Conservation (phyloP, 1,140 invertebrate genomes). For the Drosophila chauvacae region DNA sequence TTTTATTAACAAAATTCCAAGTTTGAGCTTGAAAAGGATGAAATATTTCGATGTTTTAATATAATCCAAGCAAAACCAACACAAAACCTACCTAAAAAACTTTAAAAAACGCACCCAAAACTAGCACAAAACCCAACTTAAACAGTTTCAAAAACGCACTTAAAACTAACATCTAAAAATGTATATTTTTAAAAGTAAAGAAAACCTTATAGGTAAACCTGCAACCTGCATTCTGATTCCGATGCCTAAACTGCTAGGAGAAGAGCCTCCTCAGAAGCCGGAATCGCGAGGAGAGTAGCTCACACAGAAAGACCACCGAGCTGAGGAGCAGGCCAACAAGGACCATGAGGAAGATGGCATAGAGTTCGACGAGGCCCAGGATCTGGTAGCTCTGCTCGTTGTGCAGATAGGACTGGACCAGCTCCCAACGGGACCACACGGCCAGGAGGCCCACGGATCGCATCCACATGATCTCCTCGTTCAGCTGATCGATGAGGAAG, state of each 20-base stretch:
- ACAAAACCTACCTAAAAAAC: neutral
- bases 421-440: conserved; percentile 60
- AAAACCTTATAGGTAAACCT: too few species aligned
- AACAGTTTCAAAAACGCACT: neutral
- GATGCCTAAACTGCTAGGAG: neutral
- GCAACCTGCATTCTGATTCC: too few species aligned
- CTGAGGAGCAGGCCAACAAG: conserved; percentile 32
- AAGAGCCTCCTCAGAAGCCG: conserved; percentile 13
- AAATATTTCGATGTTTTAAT: too few species aligned
- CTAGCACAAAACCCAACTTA: neutral
- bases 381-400: conserved; percentile 25
- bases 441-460: conserved; percentile 55
- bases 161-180: neutral
- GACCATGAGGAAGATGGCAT: conserved; percentile 53
- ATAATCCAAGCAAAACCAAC: neutral
- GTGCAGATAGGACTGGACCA: conserved; percentile 21
- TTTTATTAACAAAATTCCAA: neutral
- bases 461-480: conserved; percentile 74
- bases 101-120: neutral
- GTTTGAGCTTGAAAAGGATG: neutral
- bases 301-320: conserved; percentile 44
- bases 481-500: conserved; percentile 65
- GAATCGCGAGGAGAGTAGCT: conserved; percentile 39
- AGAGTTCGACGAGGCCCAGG: conserved; percentile 46
- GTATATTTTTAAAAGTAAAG: neutral